Evolutionary conservation across 1,140 invertebrate genomes (phyloP).

Genomic region (Ips typographus): DNA sequence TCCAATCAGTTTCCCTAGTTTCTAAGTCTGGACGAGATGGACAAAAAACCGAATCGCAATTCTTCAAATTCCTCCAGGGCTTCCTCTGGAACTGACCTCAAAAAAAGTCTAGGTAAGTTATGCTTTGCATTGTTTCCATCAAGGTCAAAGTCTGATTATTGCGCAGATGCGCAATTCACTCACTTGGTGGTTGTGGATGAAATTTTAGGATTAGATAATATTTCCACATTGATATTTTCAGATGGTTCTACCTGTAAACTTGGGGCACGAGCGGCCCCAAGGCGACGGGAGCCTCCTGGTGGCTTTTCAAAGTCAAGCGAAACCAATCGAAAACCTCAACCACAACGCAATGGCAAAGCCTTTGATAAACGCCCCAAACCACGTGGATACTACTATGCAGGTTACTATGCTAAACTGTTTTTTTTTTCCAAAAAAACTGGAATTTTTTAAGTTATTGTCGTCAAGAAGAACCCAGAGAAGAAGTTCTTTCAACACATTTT

Average conservation of each 20-base stretch:
- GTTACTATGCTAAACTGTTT: constrained; percentile 17
- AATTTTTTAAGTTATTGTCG: neutral
- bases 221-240: constrained; percentile 42
- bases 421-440: neutral
- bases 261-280: constrained; percentile 61
- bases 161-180: constrained; percentile 8
- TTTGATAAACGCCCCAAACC: constrained; percentile 76
- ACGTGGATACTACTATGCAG: constrained; percentile 62
- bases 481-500: too few relatives aligned
- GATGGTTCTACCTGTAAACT: constrained; percentile 61
- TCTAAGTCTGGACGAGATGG: constrained; percentile 56
- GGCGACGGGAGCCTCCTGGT: constrained; percentile 64
- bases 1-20: constrained; percentile 48
- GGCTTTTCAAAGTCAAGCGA: constrained; percentile 61
- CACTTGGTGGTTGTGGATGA: neutral
- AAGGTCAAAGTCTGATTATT: neutral
- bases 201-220: neutral
- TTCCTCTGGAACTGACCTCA: constrained; percentile 63
- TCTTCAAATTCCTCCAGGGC: constrained; percentile 61
- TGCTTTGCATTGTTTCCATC: neutral
- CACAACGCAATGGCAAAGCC: constrained; percentile 61
- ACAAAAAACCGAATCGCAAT: constrained; percentile 74
- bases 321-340: constrained; percentile 60
- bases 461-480: too few relatives aligned
- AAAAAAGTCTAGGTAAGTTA: constrained; percentile 68